A percentile compares a stretch with the other conserved stretches of the same genome.
Evolutionary conservation across 53 echinoderm and acorn worm genomes (phyloP).

Genomic region (Henricia sp.): DNA sequence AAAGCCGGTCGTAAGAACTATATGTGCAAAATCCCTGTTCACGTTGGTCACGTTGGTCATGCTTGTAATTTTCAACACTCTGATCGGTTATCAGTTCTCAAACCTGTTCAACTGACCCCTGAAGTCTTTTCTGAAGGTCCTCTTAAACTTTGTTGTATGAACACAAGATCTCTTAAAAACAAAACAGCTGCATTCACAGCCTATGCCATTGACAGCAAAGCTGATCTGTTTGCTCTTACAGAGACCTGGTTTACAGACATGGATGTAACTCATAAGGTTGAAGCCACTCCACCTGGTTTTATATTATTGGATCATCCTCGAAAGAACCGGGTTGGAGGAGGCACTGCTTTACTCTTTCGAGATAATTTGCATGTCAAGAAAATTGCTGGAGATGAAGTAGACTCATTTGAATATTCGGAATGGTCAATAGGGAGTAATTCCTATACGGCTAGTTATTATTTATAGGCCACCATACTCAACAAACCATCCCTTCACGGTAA

Average conservation of each 20-base stretch:
- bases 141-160: not conserved
- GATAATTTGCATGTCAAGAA: constrained; percentile 16
- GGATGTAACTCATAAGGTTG: constrained; percentile 16
- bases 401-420: constrained; percentile 22
- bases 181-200: not conserved
- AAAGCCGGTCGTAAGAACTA: not conserved
- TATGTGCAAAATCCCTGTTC: constrained; percentile 3
- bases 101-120: not conserved
- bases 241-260: not conserved
- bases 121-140: not conserved
- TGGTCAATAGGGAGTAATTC: not conserved
- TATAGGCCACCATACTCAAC: constrained; percentile 7
- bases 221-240: constrained; percentile 26
- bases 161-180: not conserved
- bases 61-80: not conserved
- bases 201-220: not conserved
- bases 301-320: constrained; percentile 21
- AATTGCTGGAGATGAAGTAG: constrained; percentile 7
- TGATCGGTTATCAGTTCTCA: not conserved
- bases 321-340: constrained; percentile 5
- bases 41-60: not conserved
- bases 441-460: constrained; percentile 7
- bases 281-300: constrained; percentile 21
- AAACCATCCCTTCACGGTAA: constrained; percentile 1
- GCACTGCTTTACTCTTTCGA: not conserved